Base-by-base conservation (phyloP, 2,888 invertebrate genomes). In the Pristionchus arcanus region DNA sequence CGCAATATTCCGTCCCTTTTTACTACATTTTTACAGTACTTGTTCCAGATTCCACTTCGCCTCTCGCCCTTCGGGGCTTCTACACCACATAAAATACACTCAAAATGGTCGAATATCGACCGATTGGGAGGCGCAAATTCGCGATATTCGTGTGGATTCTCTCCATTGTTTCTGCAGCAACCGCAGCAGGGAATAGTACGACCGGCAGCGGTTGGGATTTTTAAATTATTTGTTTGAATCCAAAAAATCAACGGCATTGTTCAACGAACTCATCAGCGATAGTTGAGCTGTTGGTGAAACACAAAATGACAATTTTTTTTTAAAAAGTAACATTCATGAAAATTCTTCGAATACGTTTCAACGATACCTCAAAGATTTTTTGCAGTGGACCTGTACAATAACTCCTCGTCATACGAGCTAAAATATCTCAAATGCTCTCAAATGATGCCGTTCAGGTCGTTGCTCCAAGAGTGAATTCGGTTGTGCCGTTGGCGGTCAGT, bases 401-500 rank as follows among this genome's bases (percentile, higher is more conserved):
- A 5, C 19, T 21, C 5, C 59, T 2, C 59, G n/a, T n/a, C n/a
- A n/a, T n/a, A n/a, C n/a, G n/a, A n/a, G n/a, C n/a, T n/a, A n/a
- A n/a, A n/a, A n/a, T n/a, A n/a, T n/a, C n/a, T n/a, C n/a, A n/a
- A n/a, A n/a, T 55, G 2, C 16, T 2, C 42, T 81, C 7, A 83
- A 49, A 15, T 53, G 19, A n/a, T 16, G 28, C 28, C 2, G 13
- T 59, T 0, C 84, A 85, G 84, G 55, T 28, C 25, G n/a, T 5
- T 90, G 85, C 42, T 21, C 71, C 1, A 25, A 53, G 34, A 21
- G 15, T 31, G 74, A 92, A 66, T 93, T 93, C 74, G 81, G 77
- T 42, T 93, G 93, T 89, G 88, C 90, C 37, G 68, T 91, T 28
- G 91, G 91, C 55, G 89, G 87, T 21, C 90, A 91, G 55, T 93